Percentiles rank a stretch among this genome's conserved stretches.
These are phyloP conservation scores for Apteryx owenii DNA, from an alignment of 2,113 vertebrate genomes.

Conservation along the genomic window DNA sequence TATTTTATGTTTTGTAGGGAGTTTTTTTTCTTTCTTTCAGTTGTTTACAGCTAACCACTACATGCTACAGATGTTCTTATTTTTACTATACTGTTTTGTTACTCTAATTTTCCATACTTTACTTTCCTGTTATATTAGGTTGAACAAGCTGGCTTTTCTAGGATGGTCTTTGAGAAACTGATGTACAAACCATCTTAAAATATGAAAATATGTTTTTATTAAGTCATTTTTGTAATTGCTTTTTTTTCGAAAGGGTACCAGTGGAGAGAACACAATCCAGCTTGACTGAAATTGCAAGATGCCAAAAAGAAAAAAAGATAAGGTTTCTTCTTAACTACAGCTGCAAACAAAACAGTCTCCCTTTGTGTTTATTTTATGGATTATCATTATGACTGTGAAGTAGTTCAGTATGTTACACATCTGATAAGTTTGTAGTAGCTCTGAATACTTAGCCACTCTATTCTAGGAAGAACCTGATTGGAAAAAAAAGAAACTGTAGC, in stretches of 20 bases:
- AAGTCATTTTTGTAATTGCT: background rate
- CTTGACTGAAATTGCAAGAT: background rate
- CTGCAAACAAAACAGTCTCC: background rate
- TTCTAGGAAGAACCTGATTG: background rate
- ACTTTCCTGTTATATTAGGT: conserved; percentile 27
- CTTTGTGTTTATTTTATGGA: conserved; percentile 14
- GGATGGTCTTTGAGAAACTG: background rate
- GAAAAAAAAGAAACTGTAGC: conserved; percentile 5
- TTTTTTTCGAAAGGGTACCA: background rate
- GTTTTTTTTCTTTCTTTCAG: conserved; percentile 9
- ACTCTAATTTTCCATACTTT: conserved; percentile 28
- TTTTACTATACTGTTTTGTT: conserved; percentile 3
- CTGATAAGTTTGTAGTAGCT: conserved; percentile 50
- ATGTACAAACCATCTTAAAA: background rate
- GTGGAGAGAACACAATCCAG: background rate
- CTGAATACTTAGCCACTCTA: conserved; percentile 30
- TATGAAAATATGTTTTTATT: conserved; percentile 5
- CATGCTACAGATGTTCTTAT: conserved; percentile 6
- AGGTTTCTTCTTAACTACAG: background rate
- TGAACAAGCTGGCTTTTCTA: conserved; percentile 44
- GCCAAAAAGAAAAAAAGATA: background rate
- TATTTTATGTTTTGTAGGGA: background rate
- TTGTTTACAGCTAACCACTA: conserved; percentile 47
- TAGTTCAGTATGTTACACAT: conserved; percentile 47
- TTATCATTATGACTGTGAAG: conserved; percentile 49